A percentile compares a stretch with the other conserved stretches of the same genome.
These are phyloP conservation scores for Psilopogon haemacephalus DNA, from an alignment of 2,113 vertebrate genomes.

Conservation along the genomic window DNA sequence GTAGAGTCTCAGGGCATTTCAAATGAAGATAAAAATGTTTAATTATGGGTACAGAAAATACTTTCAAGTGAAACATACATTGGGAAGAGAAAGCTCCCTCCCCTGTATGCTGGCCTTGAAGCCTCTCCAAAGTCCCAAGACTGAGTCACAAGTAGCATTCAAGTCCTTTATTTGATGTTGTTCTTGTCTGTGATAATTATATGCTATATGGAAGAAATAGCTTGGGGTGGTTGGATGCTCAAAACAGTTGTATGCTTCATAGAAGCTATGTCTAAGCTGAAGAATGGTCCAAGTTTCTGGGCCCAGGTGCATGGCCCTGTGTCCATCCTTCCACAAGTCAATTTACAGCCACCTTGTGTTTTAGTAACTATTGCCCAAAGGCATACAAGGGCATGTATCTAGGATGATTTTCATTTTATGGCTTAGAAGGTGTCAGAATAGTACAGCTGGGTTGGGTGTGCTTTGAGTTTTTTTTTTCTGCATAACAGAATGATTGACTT, in stretches of 20 bases:
- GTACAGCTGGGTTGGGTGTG: background rate
- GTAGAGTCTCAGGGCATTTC: background rate
- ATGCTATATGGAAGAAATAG: background rate
- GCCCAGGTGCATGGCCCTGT: background rate
- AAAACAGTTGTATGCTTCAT: background rate
- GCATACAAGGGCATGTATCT: background rate
- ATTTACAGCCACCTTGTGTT: background rate
- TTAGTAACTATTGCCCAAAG: background rate
- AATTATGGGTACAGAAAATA: constrained; percentile 7
- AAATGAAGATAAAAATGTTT: constrained; percentile 31
- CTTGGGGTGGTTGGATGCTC: background rate
- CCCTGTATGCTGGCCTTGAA: background rate
- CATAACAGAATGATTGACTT: background rate
- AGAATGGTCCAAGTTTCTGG: background rate
- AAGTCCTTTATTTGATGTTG: background rate
- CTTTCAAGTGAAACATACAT: background rate
- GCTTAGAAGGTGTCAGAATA: background rate
- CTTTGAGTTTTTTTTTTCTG: background rate
- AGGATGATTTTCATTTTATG: background rate
- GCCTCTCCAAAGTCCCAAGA: background rate
- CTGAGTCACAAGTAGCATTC: background rate
- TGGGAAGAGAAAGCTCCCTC: background rate
- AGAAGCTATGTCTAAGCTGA: background rate
- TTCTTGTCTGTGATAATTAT: background rate
- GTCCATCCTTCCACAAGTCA: background rate